Evolutionary conservation across 2,797 vertebrate genomes (phyloP).

Genomic region (Zonotrichia albicollis): DNA sequence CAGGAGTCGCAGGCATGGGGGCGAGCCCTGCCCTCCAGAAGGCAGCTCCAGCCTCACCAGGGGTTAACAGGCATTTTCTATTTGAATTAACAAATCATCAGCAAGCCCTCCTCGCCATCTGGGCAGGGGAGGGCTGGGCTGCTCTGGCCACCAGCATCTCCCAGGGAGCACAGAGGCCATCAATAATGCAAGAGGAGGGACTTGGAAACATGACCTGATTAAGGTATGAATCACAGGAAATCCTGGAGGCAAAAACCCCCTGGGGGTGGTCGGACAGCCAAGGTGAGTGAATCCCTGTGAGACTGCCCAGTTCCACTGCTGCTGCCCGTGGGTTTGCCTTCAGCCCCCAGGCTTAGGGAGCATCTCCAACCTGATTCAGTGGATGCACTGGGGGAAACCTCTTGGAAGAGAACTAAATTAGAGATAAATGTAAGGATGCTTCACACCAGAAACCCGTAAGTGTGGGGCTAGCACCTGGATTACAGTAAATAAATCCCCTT

Average conservation of each 20-base stretch:
- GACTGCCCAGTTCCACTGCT: not conserved
- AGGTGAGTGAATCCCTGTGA: not conserved
- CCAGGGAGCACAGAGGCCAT: not conserved
- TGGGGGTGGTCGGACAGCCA: not conserved
- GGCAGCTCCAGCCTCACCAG: not conserved
- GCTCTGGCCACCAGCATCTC: not conserved
- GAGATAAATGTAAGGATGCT: not conserved
- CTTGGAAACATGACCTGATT: conserved; percentile 3
- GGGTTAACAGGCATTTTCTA: not conserved
- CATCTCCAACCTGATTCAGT: fast-evolving
- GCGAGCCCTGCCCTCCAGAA: conserved; percentile 26
- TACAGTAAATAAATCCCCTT: conserved; percentile 30
- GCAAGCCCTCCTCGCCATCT: not conserved
- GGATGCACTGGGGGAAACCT: not conserved
- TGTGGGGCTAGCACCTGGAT: not conserved
- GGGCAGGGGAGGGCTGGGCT: conserved; percentile 10
- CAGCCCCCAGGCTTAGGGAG: not conserved
- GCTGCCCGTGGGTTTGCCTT: not conserved
- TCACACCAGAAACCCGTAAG: not conserved
- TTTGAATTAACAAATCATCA: conserved; percentile 60
- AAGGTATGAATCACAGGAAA: not conserved
- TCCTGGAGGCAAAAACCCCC: not conserved
- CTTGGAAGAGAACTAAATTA: conserved; percentile 5
- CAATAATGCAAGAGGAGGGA: not conserved
- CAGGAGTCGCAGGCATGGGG: not conserved